Evolutionary conservation across 2,113 vertebrate genomes (phyloP), one percentile per base, ranked within the genome.

Genomic region (Urocynchramus pylzowi): DNA sequence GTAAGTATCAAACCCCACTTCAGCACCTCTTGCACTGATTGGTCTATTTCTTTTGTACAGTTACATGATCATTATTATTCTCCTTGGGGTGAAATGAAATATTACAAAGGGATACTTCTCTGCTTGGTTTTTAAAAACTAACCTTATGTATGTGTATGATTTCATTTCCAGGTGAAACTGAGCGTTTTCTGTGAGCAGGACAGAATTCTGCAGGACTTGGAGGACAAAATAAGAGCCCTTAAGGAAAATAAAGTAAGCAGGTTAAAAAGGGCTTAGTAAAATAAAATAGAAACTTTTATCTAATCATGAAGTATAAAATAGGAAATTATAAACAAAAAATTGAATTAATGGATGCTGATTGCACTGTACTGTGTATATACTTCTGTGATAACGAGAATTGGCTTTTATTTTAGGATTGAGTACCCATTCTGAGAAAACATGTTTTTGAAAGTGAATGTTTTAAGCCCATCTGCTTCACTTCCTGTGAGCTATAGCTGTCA

Each of bases 161-260:
- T 84, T 97, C 27, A 37, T 87, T 97, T 96, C 24, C 56, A 99
- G 99, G 99, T 99, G 87, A 99, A 99, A 93, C 96, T 99, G 93
- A 99, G 99, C 39, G 57, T 99, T 96, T 98, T 99, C 82, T 99
- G 99, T 94, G 99, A 99, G 98, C 99, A 99, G 97, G 99, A 99
- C 97, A 98, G 99, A 97, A 99, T 99, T 93, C 98, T 99, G 26
- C 99, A 99, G 97, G 99, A 99, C 81, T 98, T 99, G 63, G 99
- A 99, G 97, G 98, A 98, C 95, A 98, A 97, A 87, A 99, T 99
- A 95, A 98, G 99, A 87, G 98, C 98, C 50, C 98, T 99, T 67
- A 99, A 99, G 94, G 99, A 99, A 86, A 99, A 99, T 89, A 99
- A 99, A 98, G 99, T 99, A 97, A 86, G 95, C 68, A 44, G 53